Base-by-base conservation (phyloP, 2,113 vertebrate genomes). In the Pteruthius melanotis region DNA sequence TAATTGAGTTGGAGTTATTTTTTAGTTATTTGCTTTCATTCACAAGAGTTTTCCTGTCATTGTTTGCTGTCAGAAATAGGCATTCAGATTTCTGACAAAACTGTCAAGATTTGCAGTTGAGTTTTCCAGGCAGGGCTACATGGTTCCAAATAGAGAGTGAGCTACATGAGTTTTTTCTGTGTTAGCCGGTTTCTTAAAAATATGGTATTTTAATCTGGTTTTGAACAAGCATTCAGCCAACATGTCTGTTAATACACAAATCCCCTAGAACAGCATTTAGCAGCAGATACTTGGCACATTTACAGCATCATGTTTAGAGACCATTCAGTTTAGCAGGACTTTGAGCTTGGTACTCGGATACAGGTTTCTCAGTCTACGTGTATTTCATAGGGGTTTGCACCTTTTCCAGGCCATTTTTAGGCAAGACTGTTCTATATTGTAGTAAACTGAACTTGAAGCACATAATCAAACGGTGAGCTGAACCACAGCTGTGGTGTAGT, bases 61-160 rank as follows among this genome's bases (percentile, higher is more conserved):
- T 44, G 16, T 44, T 61, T 53, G 45, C 66, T 21, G 21, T 44
- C 47, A 61, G 37, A 61, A 77, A 50, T 50, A 56, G 8, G 9
- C 19, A 57, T 6, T 81, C 45, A 87, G 70, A 93, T 86, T 88
- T 83, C 69, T 72, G 77, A 50, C 52, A 72, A 54, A 80, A 89
- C 75, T 77, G 61, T 77, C 59, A 94, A 49, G 70, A 87, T 39
- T 83, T 94, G 57, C 81, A 91, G 65, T 86, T 86, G 75, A 79
- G 71, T 97, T 96, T 97, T 94, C 94, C 68, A 94, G 87, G 64
- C 75, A 68, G 75, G 63, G 63, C 75, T 89, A 74, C 35, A 21
- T 70, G 84, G 63, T 93, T 88, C 94, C 78, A 96, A 88, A 84
- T 40, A 94, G 82, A 94, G 70, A n/a, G 90, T 40, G 40, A 88